Base-by-base conservation (phyloP, 2,113 vertebrate genomes). In the Vulpes ferrilata region DNA sequence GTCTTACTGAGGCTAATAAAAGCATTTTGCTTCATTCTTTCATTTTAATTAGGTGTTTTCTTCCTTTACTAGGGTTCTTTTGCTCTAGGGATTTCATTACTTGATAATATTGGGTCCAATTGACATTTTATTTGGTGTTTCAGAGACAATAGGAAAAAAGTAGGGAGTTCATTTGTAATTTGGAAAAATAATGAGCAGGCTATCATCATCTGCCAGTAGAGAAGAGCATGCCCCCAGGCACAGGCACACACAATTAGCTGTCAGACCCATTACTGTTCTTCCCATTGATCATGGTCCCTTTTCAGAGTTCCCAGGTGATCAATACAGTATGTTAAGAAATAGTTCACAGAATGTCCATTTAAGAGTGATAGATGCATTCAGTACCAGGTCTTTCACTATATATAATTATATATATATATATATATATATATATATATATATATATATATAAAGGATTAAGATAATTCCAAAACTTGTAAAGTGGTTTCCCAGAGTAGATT, bases 21-120 rank as follows among this genome's bases (percentile, higher is more conserved):
- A 92, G 67, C 90, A 84, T 90, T 96, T 90, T 92, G 88, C 65
- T 84, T 93, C 93, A 62, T 90, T 81, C 80, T 96, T 92, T 96
- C 30, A 96, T 96, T 97, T 96, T 96, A 97, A 96, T 98, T 98
- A 81, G 64, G 30, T 92, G 51, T 88, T 96, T 96, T 97, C 53
- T 80, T 88, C n/a, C 38, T 93, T 95, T 94, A 51, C 43, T 78
- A 51, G 25, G 43, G 38, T 30, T 88, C 86, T 96, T 80, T 51
- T 78, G 74, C 95, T 97, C 90, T 65, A 74, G 84, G 51, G 88
- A 96, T 92, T 90, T 51, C 15, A 30, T 71, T 96, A 78, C 32
- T 94, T 96, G 81, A 84, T 93, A 85, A 53, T 92, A 69, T 95
- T 96, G 55, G 32, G 12, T 97, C 27, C 90, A 96, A 88, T 27